These are phyloP conservation scores for Acholoe squamosa DNA, from an alignment of 2,888 invertebrate genomes.

Conservation along the genomic window DNA sequence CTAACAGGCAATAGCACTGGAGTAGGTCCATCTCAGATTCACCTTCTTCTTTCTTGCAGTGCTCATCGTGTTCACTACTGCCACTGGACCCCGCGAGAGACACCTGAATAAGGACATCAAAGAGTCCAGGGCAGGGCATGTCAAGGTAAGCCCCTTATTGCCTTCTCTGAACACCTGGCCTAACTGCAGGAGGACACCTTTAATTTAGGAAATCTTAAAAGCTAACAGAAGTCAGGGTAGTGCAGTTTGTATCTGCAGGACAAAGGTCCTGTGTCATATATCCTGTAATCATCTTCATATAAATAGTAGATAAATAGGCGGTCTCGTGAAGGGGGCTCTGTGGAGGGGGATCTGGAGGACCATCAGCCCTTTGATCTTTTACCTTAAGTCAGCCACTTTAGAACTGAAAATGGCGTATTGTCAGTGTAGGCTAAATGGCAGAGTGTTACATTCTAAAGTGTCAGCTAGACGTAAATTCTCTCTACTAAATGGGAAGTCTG, in stretches of 20 bases:
- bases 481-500: neutral
- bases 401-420: no score
- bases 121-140: neutral
- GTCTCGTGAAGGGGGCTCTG: neutral
- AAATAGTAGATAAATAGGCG: neutral
- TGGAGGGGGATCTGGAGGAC: no score
- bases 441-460: neutral
- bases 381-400: no score
- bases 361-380: no score
- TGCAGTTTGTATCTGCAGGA: neutral
- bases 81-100: neutral
- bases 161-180: neutral
- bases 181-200: no score
- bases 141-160: neutral
- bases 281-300: neutral
- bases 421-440: neutral
- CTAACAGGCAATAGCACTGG: no score
- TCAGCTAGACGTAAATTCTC: neutral
- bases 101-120: constrained; percentile 15
- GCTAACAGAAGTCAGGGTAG: neutral
- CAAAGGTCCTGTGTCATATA: neutral
- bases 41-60: neutral
- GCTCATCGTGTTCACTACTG: neutral
- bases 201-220: no score
- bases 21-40: no score